Conservation (phyloP, 2,797 vertebrate species). For the Clarias laeviceps region DNA sequence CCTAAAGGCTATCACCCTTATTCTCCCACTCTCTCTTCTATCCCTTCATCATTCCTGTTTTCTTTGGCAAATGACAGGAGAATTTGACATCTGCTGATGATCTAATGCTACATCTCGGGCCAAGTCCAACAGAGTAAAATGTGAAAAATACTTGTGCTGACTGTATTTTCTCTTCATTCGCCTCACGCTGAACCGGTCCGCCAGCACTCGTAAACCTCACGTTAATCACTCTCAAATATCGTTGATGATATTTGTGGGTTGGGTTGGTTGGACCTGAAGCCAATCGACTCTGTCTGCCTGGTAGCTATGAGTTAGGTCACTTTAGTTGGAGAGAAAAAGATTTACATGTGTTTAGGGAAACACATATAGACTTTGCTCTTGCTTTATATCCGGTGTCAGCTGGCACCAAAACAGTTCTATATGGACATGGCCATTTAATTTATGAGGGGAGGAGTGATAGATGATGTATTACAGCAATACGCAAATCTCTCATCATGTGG, state of each 20-base stretch:
- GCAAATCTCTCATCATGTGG: constrained; percentile 16
- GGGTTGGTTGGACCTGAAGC: constrained; percentile 30
- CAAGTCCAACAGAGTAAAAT: constrained; percentile 59
- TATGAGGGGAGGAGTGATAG: constrained; percentile 1
- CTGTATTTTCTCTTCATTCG: constrained; percentile 50
- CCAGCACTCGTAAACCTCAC: constrained; percentile 39
- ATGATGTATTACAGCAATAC: constrained; percentile 23
- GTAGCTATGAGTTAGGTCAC: background rate
- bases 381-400: background rate
- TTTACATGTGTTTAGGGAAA: background rate
- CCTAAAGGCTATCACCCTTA: constrained; percentile 18
- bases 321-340: background rate
- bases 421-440: constrained; percentile 15
- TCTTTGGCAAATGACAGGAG: constrained; percentile 53
- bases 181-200: constrained; percentile 42
- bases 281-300: constrained; percentile 30
- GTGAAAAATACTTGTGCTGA: constrained; percentile 47
- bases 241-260: constrained; percentile 46
- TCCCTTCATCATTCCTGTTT: constrained; percentile 48
- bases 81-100: constrained; percentile 62
- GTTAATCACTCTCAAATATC: constrained; percentile 55
- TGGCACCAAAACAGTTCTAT: background rate
- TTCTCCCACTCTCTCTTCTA: constrained; percentile 9
- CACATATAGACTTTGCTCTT: background rate
- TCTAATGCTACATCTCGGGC: constrained; percentile 49